Percentiles rank a stretch among this genome's conserved stretches.
Conservation (phyloP, 2,888 invertebrate species). For the Yponomeuta evonymella region DNA sequence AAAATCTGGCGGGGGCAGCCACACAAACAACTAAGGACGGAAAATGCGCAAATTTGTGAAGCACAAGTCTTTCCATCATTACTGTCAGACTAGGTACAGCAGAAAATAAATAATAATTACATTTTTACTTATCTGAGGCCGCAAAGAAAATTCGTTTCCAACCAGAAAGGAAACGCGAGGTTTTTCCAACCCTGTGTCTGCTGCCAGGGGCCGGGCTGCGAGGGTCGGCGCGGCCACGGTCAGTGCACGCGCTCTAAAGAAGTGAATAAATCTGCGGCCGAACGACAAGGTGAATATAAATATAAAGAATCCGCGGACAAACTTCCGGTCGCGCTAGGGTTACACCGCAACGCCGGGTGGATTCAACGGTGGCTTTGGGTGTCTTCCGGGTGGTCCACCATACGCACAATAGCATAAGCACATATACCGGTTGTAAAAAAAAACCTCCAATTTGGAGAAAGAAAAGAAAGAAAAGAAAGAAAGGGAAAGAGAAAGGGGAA, state of each 20-base stretch:
- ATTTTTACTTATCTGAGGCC: no score
- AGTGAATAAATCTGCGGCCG: slow-evolving; percentile 73
- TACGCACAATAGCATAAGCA: background rate
- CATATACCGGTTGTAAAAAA: no score
- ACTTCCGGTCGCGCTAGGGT: slow-evolving; percentile 61
- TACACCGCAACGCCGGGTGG: slow-evolving; percentile 25
- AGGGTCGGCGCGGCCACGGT: slow-evolving; percentile 55
- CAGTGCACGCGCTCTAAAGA: slow-evolving; percentile 71
- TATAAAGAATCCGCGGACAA: slow-evolving; percentile 73
- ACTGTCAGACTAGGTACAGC: no score
- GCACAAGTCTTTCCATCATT: no score
- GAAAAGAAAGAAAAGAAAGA: no score
- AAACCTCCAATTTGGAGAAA: no score
- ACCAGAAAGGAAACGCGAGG: slow-evolving; percentile 9
- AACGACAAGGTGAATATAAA: slow-evolving; percentile 74
- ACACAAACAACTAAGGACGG: no score
- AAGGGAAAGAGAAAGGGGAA: no score
- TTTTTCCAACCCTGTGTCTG: slow-evolving; percentile 30
- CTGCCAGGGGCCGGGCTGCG: slow-evolving; percentile 37
- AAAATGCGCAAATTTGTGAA: no score
- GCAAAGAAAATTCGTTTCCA: background rate
- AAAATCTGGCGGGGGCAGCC: no score
- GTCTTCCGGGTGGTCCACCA: background rate
- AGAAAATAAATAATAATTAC: no score
- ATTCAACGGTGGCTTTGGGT: background rate